Evolutionary conservation across 2,113 vertebrate species (phyloP).

Genomic region (Microtus richardsoni): DNA sequence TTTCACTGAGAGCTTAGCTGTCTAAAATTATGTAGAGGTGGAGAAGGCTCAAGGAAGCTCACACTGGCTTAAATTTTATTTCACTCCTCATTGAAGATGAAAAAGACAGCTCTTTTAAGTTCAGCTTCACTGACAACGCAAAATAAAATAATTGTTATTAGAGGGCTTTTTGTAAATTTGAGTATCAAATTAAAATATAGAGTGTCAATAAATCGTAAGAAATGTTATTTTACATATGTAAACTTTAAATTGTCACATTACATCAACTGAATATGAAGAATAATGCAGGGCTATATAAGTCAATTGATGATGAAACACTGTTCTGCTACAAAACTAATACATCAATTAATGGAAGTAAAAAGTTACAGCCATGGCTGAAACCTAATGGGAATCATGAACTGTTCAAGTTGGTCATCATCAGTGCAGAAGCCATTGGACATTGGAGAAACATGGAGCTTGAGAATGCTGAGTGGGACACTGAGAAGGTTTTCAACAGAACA

Average conservation of each 20-base stretch:
- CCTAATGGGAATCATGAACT: background rate
- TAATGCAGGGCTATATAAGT: background rate
- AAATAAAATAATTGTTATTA: slow-evolving; percentile 7
- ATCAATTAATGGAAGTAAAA: background rate
- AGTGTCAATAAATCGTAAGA: background rate
- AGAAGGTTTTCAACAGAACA: background rate
- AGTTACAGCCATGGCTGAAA: background rate
- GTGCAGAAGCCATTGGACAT: background rate
- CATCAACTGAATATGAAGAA: background rate
- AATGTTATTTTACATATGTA: background rate
- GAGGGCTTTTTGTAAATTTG: background rate
- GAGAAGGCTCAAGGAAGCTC: background rate
- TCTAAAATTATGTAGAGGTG: background rate
- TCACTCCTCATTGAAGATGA: background rate
- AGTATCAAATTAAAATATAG: slow-evolving; percentile 15
- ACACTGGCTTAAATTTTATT: background rate
- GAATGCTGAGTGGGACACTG: background rate
- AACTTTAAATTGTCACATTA: background rate
- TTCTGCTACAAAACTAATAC: background rate
- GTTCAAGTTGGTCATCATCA: background rate
- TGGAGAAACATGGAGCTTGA: background rate
- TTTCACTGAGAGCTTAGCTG: background rate
- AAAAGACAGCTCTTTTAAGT: background rate
- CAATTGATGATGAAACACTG: background rate
- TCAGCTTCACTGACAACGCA: background rate